Conservation (phyloP, 2,113 vertebrate genomes). For the Apteryx owenii region DNA sequence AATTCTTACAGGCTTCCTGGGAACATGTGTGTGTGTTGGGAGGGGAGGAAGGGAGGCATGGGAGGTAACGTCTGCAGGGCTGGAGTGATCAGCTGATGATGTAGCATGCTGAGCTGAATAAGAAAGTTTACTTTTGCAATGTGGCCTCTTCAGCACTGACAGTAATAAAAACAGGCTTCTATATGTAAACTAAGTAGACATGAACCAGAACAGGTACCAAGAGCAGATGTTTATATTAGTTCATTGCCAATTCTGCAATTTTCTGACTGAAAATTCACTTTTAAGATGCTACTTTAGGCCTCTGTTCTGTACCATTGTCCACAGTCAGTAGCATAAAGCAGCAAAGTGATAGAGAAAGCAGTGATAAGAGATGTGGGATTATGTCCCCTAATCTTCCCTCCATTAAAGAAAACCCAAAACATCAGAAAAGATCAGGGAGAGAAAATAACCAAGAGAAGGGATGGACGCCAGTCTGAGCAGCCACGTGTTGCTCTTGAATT, state of each 20-base stretch:
- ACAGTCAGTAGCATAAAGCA: neutral
- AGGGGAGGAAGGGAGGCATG: neutral
- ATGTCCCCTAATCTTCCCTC: neutral
- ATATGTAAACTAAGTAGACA: conserved; percentile 25
- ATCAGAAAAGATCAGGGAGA: neutral
- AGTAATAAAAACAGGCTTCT: conserved; percentile 46
- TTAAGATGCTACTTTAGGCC: conserved; percentile 50
- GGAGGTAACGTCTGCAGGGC: accelerated
- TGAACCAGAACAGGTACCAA: conserved; percentile 50
- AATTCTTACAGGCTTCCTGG: neutral
- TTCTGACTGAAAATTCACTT: conserved; percentile 51
- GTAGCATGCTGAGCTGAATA: neutral
- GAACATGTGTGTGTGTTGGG: accelerated
- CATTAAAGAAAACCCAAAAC: neutral
- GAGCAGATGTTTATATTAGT: conserved; percentile 67
- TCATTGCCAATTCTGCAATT: conserved; percentile 40
- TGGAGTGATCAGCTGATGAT: accelerated
- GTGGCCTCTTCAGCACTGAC: neutral
- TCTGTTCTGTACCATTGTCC: neutral
- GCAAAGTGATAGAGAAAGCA: neutral
- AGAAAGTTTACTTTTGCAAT: neutral
- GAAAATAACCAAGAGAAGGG: neutral
- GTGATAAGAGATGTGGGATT: neutral
- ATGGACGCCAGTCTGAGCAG: neutral
- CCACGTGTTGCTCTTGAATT: neutral